Evolutionary conservation across 2,113 vertebrate genomes (phyloP), one percentile per base, ranked within the genome.

Genomic region (Charina bottae): DNA sequence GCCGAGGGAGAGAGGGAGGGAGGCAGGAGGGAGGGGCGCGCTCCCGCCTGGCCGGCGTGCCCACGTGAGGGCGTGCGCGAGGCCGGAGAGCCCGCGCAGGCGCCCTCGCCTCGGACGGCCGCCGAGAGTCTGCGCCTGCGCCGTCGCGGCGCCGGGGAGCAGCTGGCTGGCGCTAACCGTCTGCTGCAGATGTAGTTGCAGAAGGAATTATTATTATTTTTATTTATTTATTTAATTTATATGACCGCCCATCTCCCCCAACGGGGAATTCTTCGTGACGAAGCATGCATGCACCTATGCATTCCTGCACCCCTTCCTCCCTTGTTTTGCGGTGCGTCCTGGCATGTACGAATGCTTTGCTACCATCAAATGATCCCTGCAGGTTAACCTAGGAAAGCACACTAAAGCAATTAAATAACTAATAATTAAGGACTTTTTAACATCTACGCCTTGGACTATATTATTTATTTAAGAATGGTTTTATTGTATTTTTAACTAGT

Each of bases 71-170:
- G 28, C 28, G 83, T 11, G 13, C 23, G 15, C 68, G 46, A 4
- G 8, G 11, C 42, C 49, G 19, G n/a, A 15, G 23, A 15, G 26
- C 4, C 90, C 93, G 94, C 94, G 95, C 96, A 95, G 93, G 94
- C 89, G 93, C 17, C 86, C 53, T 7, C 3, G 28, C 60, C 53
- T 62, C 15, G 5, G 26, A 55, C 3, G n/a, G n/a, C 33, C 6
- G 6, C 68, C 15, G 6, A n/a, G 68, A 78, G 64, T 78, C 15
- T 2, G 68, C 68, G 68, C 68, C 0, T 78, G 68, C n/a, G 68
- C 68, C n/a, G 2, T 33, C 5, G 42, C 42, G 42, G 42, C 42
- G 42, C 42, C 42, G 42, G 42, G 42, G 2, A 3, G 64, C n/a
- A 2, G 64, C 64, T 4, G 13, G 5, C 6, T 6, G n/a, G n/a